Evolutionary conservation across 1,140 invertebrate genomes (phyloP), one percentile per base, ranked within the genome.

Genomic region (Drosophila jambulina): DNA sequence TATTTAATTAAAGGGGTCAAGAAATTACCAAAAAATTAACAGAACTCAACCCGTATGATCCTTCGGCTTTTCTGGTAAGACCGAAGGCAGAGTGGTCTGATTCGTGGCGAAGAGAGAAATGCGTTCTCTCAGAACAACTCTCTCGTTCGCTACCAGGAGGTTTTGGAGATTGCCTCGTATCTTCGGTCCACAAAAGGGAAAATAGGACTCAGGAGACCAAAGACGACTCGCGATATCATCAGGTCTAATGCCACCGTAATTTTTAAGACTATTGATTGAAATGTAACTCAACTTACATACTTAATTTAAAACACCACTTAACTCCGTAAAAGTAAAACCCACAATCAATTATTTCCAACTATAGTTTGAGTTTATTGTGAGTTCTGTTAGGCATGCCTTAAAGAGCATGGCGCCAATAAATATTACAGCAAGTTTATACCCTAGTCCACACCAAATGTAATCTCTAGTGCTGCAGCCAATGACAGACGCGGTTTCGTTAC

Each of bases 311-410:
- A 0, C 19, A 6, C 42, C 42, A 1, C 40, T 45, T 4, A 17
- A n/a, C 15, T 10, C 1, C 1, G 2, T 27, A 4, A 4, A 17
- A 40, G 0, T 45, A 45, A 43, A 45, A 27, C 23, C 13, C 32
- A 19, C 4, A 3, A 19, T 8, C 0, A 2, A 19, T 27, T 42
- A 63, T 65, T 76, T 76, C 74, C 71, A 76, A 76, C 74, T 86
- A 80, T 80, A 85, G 71, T 86, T 86, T 71, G 70, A 87, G 78
- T 86, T 86, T 86, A 86, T 86, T 86, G 82, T 86, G 67, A 84
- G 71, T 80, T 84, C 48, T 64, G 57, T 62, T 82, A 61, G 45
- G 68, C 53, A 59, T 85, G 69, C 82, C 60, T 56, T 78, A 85
- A 81, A 81, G 78, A 86, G 82, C 82, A 78, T 62, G 36, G 23